phyloP scores from a whole-genome alignment of 53 echinoderm and acorn worm genomes.

The Crossaster papposus region DNA sequence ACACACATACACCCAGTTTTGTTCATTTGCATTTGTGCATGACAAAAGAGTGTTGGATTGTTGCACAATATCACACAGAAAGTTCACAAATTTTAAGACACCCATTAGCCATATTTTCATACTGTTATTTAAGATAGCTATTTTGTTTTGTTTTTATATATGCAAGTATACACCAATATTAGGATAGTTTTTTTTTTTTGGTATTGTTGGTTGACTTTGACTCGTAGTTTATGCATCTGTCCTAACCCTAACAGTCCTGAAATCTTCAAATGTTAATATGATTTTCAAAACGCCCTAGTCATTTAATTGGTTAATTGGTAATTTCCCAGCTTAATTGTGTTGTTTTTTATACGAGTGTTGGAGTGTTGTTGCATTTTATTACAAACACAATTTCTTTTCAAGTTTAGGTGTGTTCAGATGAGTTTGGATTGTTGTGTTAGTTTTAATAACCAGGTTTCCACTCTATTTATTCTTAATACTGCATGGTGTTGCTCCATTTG shows the following conservation, averaged over 20 bases:
- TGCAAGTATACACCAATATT: neutral
- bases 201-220: neutral
- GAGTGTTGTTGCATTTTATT: neutral
- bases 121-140: neutral
- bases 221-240: no score
- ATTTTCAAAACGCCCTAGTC: neutral
- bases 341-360: neutral
- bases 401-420: neutral
- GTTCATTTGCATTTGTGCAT: slow-evolving; percentile 16
- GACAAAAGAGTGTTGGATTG: neutral
- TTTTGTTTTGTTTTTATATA: neutral
- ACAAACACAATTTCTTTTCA: neutral
- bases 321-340: neutral
- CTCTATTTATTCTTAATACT: no score
- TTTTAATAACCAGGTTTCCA: no score
- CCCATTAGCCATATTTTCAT: neutral
- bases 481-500: no score
- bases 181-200: neutral
- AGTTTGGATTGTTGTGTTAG: no score
- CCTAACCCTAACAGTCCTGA: no score
- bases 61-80: neutral
- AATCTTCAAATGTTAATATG: no score
- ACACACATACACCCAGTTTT: no score
- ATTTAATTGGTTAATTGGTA: neutral
- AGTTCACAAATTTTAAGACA: neutral